phyloP scores from a whole-genome alignment of 2,888 invertebrate species.

The Norana najaformis region DNA sequence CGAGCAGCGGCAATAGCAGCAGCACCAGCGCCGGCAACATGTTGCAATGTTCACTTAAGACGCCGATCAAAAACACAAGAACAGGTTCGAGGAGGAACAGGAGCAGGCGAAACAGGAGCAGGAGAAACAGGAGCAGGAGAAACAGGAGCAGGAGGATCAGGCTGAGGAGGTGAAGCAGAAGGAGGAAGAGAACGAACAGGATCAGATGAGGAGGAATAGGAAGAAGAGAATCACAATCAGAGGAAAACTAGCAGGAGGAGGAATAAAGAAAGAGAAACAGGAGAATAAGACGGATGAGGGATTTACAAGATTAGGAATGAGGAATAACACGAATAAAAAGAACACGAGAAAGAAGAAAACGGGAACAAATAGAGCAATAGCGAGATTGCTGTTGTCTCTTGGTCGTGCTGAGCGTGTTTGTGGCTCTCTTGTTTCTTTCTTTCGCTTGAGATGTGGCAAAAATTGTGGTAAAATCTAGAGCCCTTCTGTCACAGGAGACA shows the following conservation, averaged over 20 bases:
- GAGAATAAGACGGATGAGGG: neutral
- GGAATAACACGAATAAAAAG: neutral
- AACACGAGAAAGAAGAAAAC: neutral
- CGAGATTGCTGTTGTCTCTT: neutral
- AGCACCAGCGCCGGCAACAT: neutral
- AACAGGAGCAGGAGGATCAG: neutral
- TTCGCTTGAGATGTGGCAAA: neutral
- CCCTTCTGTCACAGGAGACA: conserved; percentile 13
- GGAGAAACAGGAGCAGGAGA: neutral
- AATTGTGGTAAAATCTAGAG: too few species aligned
- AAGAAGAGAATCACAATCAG: neutral
- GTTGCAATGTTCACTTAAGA: conserved; percentile 13
- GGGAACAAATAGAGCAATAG: neutral
- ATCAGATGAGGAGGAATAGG: neutral
- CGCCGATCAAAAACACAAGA: neutral
- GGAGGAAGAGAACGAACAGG: neutral
- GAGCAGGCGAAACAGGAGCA: neutral
- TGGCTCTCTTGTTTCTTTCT: neutral
- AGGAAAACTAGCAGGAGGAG: neutral
- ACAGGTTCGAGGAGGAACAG: neutral
- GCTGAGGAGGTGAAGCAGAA: too few species aligned
- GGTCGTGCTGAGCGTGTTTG: neutral
- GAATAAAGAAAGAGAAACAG: neutral
- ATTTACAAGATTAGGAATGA: neutral
- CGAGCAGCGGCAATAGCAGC: neutral